Base-by-base conservation (phyloP, 23 tunicate genomes). In the Oikopleura dioica region DNA sequence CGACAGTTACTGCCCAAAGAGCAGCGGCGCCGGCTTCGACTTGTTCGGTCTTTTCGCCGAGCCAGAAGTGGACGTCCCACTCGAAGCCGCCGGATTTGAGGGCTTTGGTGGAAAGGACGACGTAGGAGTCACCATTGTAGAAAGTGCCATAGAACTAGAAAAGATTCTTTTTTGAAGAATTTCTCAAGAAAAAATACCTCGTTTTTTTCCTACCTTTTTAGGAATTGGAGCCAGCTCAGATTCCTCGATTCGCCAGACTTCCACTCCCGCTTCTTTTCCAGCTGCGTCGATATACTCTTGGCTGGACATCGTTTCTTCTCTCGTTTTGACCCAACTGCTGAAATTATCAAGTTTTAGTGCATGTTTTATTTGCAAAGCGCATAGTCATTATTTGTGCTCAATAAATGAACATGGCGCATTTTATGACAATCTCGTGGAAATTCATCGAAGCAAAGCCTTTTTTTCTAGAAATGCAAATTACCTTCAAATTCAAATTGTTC, bases 71-170 rank as follows among this genome's bases (percentile, higher is more conserved):
- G 33, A 63, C 26, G 26, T 63, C 26, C 30, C 26, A 63, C 16
- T 63, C 33, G 33, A 63, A 63, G 26, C 26, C 26, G 30, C 72
- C 72, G 72, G 30, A 12, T 63, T 63, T 63, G 4, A 63, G 26
- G 4, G 16, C 72, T 16, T 63, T 28, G 1, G 86, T 72, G 78
- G 86, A 83, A 35, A 81, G 68, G 1, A 94, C 44, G 36, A 94
- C 84, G 95, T 94, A 94, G 76, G 95, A 94, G 51, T 94, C 99
- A 24, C 99, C 99, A 1, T 92, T 92, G 77, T 83, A 94, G 50
- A 94, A 94, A 58, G 81, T 85, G 0, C 99, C 99, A 58, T 86
- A 78, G 30, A 9, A 44, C 55, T 9, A 44, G 55, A 44, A 44
- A 9, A 44, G 55, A 44, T 9, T 44, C 9, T 44, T 44, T 44